A percentile compares a stretch with the other conserved stretches of the same genome.
Conservation (phyloP, 2,113 vertebrate genomes). For the Mobula birostris region DNA sequence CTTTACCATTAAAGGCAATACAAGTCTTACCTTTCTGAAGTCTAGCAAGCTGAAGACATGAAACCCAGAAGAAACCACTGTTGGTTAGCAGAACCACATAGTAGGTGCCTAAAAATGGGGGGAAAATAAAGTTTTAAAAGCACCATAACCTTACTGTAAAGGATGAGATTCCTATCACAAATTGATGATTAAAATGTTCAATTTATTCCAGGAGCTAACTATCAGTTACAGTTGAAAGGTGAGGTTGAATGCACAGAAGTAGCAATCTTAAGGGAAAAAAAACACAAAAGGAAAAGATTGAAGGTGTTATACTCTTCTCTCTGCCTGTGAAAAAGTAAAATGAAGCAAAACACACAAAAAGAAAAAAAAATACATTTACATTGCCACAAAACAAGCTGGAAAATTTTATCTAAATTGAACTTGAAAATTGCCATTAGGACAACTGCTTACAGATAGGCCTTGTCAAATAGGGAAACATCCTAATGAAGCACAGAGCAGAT, state of each 20-base stretch:
- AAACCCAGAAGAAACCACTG: constrained; percentile 75
- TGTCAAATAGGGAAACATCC: neutral
- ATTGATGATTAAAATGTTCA: neutral
- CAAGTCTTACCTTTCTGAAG: constrained; percentile 68
- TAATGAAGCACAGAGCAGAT: neutral
- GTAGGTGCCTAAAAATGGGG: constrained; percentile 59
- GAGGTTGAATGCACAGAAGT: neutral
- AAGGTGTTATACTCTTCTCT: neutral
- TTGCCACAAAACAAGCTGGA: neutral
- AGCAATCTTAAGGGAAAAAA: neutral
- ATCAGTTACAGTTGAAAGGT: neutral
- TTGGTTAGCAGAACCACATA: constrained; percentile 72
- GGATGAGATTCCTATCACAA: neutral
- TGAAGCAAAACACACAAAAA: neutral
- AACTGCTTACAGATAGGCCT: neutral
- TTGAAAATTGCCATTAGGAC: neutral
- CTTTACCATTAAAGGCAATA: neutral
- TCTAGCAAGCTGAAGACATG: constrained; percentile 71
- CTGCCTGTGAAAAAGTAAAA: neutral
- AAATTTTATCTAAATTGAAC: neutral
- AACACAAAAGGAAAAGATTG: neutral
- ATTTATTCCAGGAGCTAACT: neutral
- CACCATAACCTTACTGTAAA: neutral
- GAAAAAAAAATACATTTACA: neutral
- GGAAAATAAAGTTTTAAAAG: neutral